phyloP scores from a whole-genome alignment of 2,888 invertebrate genomes.

The Alsophila aescularia region DNA sequence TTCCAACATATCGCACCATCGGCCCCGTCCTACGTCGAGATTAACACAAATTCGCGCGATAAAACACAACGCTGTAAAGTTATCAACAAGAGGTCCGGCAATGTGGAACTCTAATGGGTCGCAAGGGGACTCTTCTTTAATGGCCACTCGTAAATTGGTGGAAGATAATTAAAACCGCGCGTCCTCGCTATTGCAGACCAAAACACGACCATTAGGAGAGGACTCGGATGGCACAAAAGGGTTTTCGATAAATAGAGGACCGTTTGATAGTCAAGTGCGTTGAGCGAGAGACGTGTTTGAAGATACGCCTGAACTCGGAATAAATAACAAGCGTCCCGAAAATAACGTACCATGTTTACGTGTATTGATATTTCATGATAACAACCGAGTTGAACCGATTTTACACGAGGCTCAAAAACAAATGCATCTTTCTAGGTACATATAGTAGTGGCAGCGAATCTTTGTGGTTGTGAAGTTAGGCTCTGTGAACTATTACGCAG shows the following conservation, averaged over 20 bases:
- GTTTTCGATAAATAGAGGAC: constrained; percentile 75
- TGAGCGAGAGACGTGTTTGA: constrained; percentile 18
- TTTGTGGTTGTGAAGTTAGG: too few relatives aligned
- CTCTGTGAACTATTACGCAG: too few relatives aligned
- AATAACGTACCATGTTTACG: not conserved
- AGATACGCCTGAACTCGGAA: constrained; percentile 31
- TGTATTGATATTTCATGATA: not conserved
- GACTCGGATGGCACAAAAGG: constrained; percentile 71
- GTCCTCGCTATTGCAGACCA: constrained; percentile 68
- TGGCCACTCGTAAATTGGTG: constrained; percentile 83
- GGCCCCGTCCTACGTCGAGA: constrained; percentile 59
- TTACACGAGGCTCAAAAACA: too few relatives aligned
- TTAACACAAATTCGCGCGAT: constrained; percentile 74
- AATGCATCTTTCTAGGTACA: too few relatives aligned
- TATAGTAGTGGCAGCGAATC: too few relatives aligned
- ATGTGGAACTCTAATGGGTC: constrained; percentile 69
- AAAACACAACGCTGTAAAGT: constrained; percentile 77
- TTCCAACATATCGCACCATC: constrained; percentile 49
- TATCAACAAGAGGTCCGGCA: constrained; percentile 75
- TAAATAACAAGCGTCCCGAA: constrained; percentile 14
- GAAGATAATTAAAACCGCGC: constrained; percentile 84
- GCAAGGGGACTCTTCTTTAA: constrained; percentile 78
- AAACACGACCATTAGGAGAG: constrained; percentile 78
- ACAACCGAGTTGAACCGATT: too few relatives aligned
- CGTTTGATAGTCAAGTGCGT: constrained; percentile 49